Evolutionary conservation across 2,888 invertebrate species (phyloP).

Genomic region (Ryuthela nishihirai): DNA sequence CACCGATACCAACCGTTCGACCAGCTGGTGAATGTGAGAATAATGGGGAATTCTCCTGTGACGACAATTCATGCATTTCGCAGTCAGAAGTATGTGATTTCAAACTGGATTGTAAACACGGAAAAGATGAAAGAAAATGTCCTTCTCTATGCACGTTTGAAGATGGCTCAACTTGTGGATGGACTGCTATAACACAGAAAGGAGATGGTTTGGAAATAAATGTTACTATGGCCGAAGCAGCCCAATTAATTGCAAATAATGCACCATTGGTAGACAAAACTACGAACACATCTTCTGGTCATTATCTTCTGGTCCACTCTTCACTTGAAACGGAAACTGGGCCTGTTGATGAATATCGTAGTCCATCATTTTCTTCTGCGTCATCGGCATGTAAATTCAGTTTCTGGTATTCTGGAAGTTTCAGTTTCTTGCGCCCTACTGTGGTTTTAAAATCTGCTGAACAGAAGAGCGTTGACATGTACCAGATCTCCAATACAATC

Average conservation of each 20-base stretch:
- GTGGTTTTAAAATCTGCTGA: slow-evolving; percentile 3
- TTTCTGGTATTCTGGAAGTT: slow-evolving; percentile 13
- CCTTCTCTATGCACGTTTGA: slow-evolving; percentile 36
- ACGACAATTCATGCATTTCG: slow-evolving; percentile 31
- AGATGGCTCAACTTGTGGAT: slow-evolving; percentile 22
- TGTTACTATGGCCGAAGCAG: slow-evolving; percentile 16
- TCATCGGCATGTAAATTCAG: slow-evolving; percentile 25
- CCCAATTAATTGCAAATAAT: not conserved
- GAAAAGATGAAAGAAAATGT: slow-evolving; percentile 37
- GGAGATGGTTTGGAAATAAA: slow-evolving; percentile 24
- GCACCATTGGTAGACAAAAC: slow-evolving; percentile 25
- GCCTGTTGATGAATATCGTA: slow-evolving; percentile 6
- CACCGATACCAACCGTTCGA: slow-evolving; percentile 27
- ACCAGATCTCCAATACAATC: not conserved
- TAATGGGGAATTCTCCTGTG: slow-evolving; percentile 26
- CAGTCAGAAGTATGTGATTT: slow-evolving; percentile 35
- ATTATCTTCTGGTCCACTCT: slow-evolving; percentile 20
- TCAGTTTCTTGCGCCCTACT: not conserved
- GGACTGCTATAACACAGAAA: slow-evolving; percentile 2
- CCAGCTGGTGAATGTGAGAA: slow-evolving; percentile 23
- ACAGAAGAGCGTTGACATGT: slow-evolving; percentile 4
- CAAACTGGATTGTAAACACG: slow-evolving; percentile 30
- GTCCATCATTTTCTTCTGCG: slow-evolving; percentile 15
- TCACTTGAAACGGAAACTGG: slow-evolving; percentile 2
- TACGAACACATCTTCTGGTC: slow-evolving; percentile 20